Base-by-base conservation (phyloP, 2,888 invertebrate species). In the Gortyna flavago region DNA sequence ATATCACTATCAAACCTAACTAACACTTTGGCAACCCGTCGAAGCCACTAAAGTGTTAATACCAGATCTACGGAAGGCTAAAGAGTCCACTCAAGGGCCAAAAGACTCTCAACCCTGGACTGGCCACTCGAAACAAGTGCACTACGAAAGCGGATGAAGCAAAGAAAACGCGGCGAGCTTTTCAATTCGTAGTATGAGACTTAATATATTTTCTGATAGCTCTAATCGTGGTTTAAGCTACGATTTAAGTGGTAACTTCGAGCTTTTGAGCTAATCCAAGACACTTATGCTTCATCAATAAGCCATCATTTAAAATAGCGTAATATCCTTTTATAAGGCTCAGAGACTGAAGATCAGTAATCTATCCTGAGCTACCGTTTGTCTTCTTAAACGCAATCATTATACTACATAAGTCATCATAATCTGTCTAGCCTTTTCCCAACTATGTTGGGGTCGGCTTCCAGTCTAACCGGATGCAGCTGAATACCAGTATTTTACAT, bases 141-240 rank as follows among this genome's bases (percentile, higher is more conserved):
- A 85, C 83, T 82, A 85, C 38, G 62, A 66, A 85, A 83, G 48
- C 70, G 67, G 66, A 82, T 85, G 67, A 32, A 73, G 72, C 38
- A 73, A 72, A 73, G 72, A 77, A 83, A 67, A 67, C 35, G 57
- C 32, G 16, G 13, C 8, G 51, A 48, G 38, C 25, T 64, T 69
- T 72, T 35, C 35, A 72, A 85, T 72, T 70, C 35, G 48, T 68
- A 8, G 18, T n/a, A 18, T 11, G 9, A 29, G 6, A 21, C 8
- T n/a, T 84, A 35, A 70, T 69, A 62, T 54, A 51, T 44, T 57
- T 51, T 54, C 18, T 9, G 35, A 18, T 35, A 35, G n/a, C 6
- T 18, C 2, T 3, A 11, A n/a, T 35, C 11, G 18, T 6, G 35
- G 25, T 51, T 32, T 35, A 32, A 11, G 25, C 32, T 35, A 35